Percentiles rank a stretch among this genome's conserved stretches.
Conservation (phyloP, 2,797 vertebrate genomes). For the Carcharodon carcharias region DNA sequence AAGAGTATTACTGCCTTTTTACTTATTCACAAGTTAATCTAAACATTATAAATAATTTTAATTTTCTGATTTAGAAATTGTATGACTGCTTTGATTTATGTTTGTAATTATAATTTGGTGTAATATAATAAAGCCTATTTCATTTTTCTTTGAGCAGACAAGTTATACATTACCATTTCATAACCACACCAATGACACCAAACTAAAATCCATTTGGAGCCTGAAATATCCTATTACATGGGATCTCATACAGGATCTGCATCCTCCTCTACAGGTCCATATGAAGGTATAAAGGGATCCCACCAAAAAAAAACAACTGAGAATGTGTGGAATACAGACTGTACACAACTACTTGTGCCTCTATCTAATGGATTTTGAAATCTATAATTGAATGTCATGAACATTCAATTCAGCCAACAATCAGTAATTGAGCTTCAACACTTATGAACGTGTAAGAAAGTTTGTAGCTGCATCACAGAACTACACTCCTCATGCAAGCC, state of each 20-base stretch:
- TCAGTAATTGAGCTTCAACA: not conserved
- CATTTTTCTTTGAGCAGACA: not conserved
- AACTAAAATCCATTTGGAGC: not conserved
- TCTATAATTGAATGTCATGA: not conserved
- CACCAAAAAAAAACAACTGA: not conserved
- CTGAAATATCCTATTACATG: not conserved
- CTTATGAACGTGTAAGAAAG: not conserved
- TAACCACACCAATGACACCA: not conserved
- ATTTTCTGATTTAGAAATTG: slow-evolving; percentile 2
- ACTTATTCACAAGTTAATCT: slow-evolving; percentile 26
- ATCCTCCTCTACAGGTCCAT: no score
- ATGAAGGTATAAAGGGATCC: not conserved
- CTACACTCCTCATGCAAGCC: not conserved
- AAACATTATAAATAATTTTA: slow-evolving; percentile 19
- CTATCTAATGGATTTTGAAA: not conserved
- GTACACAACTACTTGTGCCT: not conserved
- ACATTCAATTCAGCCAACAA: not conserved
- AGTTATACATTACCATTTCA: not conserved
- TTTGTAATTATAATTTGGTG: slow-evolving; percentile 11
- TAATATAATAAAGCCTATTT: slow-evolving; percentile 9
- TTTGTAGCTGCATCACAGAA: not conserved
- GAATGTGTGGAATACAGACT: not conserved
- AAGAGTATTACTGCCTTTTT: not conserved
- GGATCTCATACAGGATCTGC: not conserved
- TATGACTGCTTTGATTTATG: not conserved